phyloP scores from a whole-genome alignment of 1,140 invertebrate genomes.

The Aricia agestis region DNA sequence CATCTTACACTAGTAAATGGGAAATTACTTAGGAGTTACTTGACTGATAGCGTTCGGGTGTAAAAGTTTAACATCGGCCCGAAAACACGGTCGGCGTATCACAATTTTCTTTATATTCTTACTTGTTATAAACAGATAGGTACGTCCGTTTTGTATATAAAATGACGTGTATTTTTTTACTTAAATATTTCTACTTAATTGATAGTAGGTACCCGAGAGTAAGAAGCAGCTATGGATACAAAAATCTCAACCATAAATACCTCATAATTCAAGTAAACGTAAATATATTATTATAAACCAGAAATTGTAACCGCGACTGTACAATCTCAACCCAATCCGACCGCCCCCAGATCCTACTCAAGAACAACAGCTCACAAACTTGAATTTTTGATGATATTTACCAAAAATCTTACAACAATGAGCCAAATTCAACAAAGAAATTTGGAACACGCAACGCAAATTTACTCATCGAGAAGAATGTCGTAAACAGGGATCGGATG shows the following conservation, averaged over 20 bases:
- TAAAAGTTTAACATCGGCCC: not conserved
- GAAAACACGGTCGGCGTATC: too few species aligned
- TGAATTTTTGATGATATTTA: slow-evolving; percentile 14
- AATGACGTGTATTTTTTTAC: too few species aligned
- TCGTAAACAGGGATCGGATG: slow-evolving; percentile 45
- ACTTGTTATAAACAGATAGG: too few species aligned
- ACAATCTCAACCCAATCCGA: not conserved
- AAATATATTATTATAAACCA: not conserved
- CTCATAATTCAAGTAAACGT: too few species aligned
- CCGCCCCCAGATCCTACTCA: not conserved
- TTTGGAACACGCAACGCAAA: slow-evolving; percentile 10
- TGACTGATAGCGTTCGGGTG: too few species aligned
- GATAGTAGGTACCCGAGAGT: too few species aligned
- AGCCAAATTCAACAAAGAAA: slow-evolving; percentile 6
- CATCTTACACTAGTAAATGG: not conserved
- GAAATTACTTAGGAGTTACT: not conserved
- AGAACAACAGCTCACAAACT: not conserved
- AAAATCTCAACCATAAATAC: too few species aligned
- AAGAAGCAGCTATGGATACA: too few species aligned
- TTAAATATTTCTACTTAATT: too few species aligned
- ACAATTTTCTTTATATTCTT: too few species aligned
- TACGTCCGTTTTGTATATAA: too few species aligned
- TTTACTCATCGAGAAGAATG: slow-evolving; percentile 34
- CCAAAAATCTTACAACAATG: slow-evolving; percentile 7
- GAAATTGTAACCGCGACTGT: not conserved